Evolutionary conservation across 2,113 vertebrate species (phyloP).

Genomic region (Okapia johnstoni): DNA sequence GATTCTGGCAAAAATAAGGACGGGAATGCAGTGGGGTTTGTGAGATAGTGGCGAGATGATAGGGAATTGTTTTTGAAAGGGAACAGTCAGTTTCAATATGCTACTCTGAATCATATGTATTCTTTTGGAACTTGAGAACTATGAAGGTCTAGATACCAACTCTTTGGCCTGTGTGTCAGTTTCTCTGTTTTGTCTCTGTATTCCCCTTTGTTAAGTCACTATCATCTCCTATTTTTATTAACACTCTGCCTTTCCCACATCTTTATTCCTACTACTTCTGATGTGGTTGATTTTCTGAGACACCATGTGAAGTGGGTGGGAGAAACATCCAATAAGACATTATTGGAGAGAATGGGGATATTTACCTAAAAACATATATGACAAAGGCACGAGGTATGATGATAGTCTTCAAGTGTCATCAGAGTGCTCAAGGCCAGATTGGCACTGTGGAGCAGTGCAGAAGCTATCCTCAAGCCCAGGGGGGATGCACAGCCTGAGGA

Average conservation of each 20-base stretch:
- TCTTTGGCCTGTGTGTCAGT: neutral
- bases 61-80: slow-evolving; percentile 17
- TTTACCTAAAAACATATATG: neutral
- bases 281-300: neutral
- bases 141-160: neutral
- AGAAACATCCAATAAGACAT: neutral
- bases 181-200: neutral
- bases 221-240: neutral
- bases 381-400: neutral
- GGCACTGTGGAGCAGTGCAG: neutral
- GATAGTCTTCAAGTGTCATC: neutral
- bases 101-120: neutral
- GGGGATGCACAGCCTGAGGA: neutral
- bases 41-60: neutral
- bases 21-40: neutral
- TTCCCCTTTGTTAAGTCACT: neutral
- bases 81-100: neutral
- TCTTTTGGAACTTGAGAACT: neutral
- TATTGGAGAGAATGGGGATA: neutral
- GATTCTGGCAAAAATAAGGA: slow-evolving; percentile 27
- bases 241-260: neutral
- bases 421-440: neutral
- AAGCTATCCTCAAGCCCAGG: neutral
- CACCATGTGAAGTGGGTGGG: neutral
- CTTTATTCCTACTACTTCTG: neutral